These are phyloP conservation scores for Yponomeuta sedellus DNA, from an alignment of 2,888 invertebrate species.

Conservation along the genomic window DNA sequence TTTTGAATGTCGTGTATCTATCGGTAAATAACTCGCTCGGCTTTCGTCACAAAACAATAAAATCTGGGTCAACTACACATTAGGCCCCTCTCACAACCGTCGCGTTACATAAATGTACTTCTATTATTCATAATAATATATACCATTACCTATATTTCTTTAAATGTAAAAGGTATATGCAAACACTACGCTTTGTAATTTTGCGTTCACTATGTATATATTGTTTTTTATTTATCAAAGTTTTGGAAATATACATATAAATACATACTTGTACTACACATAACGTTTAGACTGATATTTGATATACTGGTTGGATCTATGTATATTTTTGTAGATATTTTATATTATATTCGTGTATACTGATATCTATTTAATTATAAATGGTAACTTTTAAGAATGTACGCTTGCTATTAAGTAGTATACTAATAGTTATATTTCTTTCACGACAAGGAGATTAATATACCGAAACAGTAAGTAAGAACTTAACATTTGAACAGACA, in stretches of 20 bases:
- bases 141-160: background rate
- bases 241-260: background rate
- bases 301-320: background rate
- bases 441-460: background rate
- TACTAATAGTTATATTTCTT: background rate
- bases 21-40: background rate
- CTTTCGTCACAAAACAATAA: slow-evolving; percentile 28
- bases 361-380: background rate
- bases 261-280: background rate
- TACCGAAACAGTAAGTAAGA: background rate
- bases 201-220: background rate
- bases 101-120: slow-evolving; percentile 28
- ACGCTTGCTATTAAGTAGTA: background rate
- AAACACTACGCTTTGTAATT: slow-evolving; percentile 9
- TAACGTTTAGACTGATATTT: background rate
- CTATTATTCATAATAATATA: slow-evolving; percentile 4
- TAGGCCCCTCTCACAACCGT: slow-evolving; percentile 75
- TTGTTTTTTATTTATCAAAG: background rate
- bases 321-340: background rate
- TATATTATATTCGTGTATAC: background rate
- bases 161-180: slow-evolving; percentile 12
- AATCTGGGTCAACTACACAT: slow-evolving; percentile 49
- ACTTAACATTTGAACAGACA: background rate
- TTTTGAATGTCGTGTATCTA: slow-evolving; percentile 7
- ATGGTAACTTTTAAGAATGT: background rate